Percentiles rank a stretch among this genome's conserved stretches.
These are phyloP conservation scores for Sciurus niger DNA, from an alignment of 2,113 vertebrate genomes.

Conservation along the genomic window DNA sequence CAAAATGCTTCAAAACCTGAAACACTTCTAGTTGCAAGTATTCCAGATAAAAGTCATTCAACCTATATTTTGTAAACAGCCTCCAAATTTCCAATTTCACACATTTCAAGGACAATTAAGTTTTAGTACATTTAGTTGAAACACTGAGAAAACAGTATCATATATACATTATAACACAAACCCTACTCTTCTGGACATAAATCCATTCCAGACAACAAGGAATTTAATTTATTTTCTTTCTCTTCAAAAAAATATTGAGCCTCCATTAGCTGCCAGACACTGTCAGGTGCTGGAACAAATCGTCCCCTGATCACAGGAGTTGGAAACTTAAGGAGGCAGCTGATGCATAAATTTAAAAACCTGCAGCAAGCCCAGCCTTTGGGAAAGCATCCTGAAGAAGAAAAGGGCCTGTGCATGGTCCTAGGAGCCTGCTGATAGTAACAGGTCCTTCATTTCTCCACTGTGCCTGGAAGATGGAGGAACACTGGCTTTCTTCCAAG, in stretches of 20 bases:
- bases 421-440: not conserved
- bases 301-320: too few relatives aligned
- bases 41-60: not conserved
- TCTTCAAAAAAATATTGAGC: not conserved
- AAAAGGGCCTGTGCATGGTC: not conserved
- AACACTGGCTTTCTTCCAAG: not conserved
- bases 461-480: not conserved
- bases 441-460: not conserved
- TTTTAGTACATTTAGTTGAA: not conserved
- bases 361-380: not conserved
- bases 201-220: not conserved
- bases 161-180: not conserved
- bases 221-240: not conserved
- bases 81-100: not conserved
- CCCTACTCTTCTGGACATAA: not conserved
- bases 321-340: not conserved
- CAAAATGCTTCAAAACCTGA: not conserved
- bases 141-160: not conserved
- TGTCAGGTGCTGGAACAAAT: too few relatives aligned
- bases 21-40: not conserved
- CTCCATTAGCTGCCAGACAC: not conserved
- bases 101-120: conserved; percentile 13
- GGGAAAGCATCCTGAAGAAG: not conserved
- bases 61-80: not conserved
- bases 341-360: not conserved